Evolutionary conservation across 2,113 vertebrate species (phyloP), one percentile per base, ranked within the genome.

Genomic region (Vulpes lagopus): DNA sequence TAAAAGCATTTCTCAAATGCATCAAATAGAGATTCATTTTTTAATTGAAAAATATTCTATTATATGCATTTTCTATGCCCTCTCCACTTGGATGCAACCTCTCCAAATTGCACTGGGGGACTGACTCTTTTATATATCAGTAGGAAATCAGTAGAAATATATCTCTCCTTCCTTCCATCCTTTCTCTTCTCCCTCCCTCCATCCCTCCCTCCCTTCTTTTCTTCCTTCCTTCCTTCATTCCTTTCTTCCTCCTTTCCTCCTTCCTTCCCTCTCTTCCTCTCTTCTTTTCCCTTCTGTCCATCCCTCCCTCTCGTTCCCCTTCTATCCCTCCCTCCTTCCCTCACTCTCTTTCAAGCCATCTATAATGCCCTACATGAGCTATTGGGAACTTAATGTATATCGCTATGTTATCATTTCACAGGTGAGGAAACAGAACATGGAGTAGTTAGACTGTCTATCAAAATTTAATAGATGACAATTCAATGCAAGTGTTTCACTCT

Each of bases 161-260:
- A 32, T 60, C 5, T 5, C 25, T 67, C 16, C 67, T 23, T 64
- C 7, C 32, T 30, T 27, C 2, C 16, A 19, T 89, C 2, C 32
- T 0, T 73, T 3, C 3, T 5, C 22, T 8, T 38, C 5, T 53
- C 2, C 25, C 20, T 16, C 38, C 11, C 22, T 11, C 30, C 17
- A 57, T 10, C 23, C 23, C 5, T n/a, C 3, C 20, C 35, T 15
- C 3, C 5, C 17, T 7, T n/a, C 6, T 8, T 14, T 11, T 0
- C 25, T 30, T 10, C 8, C 16, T 53, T 10, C 8, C 16, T 53
- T 3, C 9, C 8, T 23, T 25, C 0, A 8, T 30, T 80, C 16
- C 2, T 8, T 25, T 8, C 27, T 19, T n/a, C 8, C 19, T 2
- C 27, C 22, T 76, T 4, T 16, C 4, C 51, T 27, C 35, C 49